Percentiles rank a stretch among this genome's conserved stretches.
phyloP scores from a whole-genome alignment of 2,113 vertebrate genomes.

The Cryptomyrus ogoouensis region DNA sequence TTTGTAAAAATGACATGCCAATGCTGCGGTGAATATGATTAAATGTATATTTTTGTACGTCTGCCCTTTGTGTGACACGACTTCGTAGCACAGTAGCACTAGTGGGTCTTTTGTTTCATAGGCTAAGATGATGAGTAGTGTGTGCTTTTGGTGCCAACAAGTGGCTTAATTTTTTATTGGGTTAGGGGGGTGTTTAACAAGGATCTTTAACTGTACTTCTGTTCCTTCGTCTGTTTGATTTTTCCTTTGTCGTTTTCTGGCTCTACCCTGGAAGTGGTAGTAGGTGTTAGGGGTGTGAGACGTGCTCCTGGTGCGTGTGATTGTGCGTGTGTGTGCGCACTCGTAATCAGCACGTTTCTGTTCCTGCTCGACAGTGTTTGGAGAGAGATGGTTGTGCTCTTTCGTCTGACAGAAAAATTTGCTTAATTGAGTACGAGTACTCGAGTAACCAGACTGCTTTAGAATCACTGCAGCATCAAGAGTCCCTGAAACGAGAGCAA shows the following conservation, averaged over 20 bases:
- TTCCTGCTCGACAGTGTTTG: neutral
- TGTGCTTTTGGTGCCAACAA: neutral
- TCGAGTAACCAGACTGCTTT: neutral
- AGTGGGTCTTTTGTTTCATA: slow-evolving; percentile 28
- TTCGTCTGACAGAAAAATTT: neutral
- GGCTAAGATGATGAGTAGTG: slow-evolving; percentile 37
- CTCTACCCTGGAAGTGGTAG: neutral
- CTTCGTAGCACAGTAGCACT: slow-evolving; percentile 30
- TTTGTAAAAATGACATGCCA: slow-evolving; percentile 16
- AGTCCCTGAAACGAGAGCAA: neutral
- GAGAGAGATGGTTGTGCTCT: neutral
- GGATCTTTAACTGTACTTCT: neutral
- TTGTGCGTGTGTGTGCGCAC: neutral
- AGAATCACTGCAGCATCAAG: neutral
- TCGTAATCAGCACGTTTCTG: neutral
- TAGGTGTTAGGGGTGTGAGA: neutral
- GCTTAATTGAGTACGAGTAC: neutral
- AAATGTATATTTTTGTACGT: slow-evolving; percentile 61
- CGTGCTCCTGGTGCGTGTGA: neutral
- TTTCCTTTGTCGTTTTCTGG: neutral
- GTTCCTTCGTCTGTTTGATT: neutral
- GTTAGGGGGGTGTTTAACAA: neutral
- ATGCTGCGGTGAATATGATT: slow-evolving; percentile 30
- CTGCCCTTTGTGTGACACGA: slow-evolving; percentile 1
- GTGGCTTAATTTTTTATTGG: slow-evolving; percentile 18